Conservation (phyloP, 2,797 vertebrate species). For the Acanthurus tractus region DNA sequence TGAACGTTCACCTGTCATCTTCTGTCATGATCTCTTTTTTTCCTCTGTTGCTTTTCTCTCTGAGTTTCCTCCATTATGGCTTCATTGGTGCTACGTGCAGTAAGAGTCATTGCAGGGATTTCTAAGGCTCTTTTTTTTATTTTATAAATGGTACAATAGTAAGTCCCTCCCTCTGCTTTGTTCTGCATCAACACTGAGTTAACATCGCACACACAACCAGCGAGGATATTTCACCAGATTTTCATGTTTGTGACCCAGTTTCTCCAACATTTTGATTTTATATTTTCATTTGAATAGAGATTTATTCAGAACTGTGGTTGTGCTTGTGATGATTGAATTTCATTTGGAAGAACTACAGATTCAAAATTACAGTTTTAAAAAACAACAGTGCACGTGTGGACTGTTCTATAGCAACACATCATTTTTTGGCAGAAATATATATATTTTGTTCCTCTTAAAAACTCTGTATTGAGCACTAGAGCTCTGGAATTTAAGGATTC, state of each 20-base stretch:
- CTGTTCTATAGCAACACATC: conserved; percentile 5
- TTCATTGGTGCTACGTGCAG: not conserved
- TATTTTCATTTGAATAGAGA: too few relatives aligned
- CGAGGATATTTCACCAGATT: not conserved
- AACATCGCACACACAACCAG: not conserved
- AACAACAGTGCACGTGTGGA: too few relatives aligned
- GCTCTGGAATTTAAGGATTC: conserved; percentile 66
- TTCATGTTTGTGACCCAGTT: not conserved
- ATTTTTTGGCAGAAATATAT: conserved; percentile 38
- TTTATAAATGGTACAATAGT: not conserved
- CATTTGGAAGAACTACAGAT: too few relatives aligned
- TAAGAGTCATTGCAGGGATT: not conserved
- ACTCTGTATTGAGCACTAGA: conserved; percentile 52
- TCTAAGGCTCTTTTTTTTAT: conserved; percentile 1
- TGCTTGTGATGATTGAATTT: too few relatives aligned
- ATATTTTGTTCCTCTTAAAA: conserved; percentile 60
- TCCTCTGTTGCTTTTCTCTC: conserved; percentile 11
- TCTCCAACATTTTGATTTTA: not conserved
- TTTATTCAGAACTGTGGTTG: too few relatives aligned
- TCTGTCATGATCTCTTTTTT: conserved; percentile 39
- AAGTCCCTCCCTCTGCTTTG: not conserved
- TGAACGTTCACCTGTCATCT: conserved; percentile 42
- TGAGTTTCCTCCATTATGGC: conserved; percentile 7
- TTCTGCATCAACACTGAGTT: not conserved
- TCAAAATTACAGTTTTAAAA: too few relatives aligned